Conservation (phyloP, 2,888 invertebrate species). For the Crocallis elinguaria region DNA sequence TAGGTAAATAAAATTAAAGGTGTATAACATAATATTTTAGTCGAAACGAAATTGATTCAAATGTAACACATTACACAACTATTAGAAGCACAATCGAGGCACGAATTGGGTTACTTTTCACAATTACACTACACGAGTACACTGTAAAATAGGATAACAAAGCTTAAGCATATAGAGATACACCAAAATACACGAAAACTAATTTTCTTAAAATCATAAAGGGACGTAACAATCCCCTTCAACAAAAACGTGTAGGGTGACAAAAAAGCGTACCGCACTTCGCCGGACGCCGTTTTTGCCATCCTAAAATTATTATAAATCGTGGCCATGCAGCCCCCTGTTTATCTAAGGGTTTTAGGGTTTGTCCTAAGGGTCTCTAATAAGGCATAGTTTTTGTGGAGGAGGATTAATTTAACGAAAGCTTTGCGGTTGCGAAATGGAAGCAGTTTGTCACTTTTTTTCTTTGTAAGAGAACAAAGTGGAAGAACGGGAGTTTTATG, state of each 20-base stretch:
- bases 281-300: conserved; percentile 60
- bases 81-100: no score
- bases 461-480: not conserved
- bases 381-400: conserved; percentile 75
- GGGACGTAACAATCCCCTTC: conserved; percentile 21
- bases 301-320: conserved; percentile 79
- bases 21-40: no score
- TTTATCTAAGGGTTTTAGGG: conserved; percentile 68
- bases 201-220: conserved; percentile 68
- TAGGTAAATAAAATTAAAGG: no score
- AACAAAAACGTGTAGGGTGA: conserved; percentile 43
- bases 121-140: no score
- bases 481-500: no score
- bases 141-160: not conserved
- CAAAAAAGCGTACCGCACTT: conserved; percentile 50
- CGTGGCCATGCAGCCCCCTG: conserved; percentile 72
- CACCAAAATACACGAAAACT: conserved; percentile 33
- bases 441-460: conserved; percentile 46
- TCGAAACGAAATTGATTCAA: no score
- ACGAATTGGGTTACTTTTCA: no score
- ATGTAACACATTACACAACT: no score
- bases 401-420: conserved; percentile 62
- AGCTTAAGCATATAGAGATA: not conserved
- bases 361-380: conserved; percentile 65
- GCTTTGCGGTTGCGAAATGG: conserved; percentile 48